phyloP scores from a whole-genome alignment of 2,888 invertebrate genomes.

The Zaprionus obscuricornis region DNA sequence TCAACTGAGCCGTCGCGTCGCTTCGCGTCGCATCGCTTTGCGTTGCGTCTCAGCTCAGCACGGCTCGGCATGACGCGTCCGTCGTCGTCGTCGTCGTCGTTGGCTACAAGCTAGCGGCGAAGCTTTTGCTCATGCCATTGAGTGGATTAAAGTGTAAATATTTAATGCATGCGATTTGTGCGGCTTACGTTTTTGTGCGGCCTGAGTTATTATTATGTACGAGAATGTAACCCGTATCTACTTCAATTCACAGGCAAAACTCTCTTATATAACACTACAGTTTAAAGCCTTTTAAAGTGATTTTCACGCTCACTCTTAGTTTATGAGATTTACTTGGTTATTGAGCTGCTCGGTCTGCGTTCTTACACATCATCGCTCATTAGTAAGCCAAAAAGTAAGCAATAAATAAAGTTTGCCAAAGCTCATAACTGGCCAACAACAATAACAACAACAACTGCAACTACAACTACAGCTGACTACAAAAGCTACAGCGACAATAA shows the following conservation, averaged over 20 bases:
- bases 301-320: no score
- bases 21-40: constrained; percentile 1
- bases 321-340: no score
- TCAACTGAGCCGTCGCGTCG: not conserved
- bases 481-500: constrained; percentile 5
- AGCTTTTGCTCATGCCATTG: constrained; percentile 67
- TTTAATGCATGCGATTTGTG: constrained; percentile 73
- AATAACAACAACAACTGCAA: not conserved
- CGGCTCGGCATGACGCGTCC: constrained; percentile 8
- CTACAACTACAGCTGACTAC: not conserved
- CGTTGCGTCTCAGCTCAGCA: no score
- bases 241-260: not conserved
- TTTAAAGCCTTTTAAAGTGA: not conserved
- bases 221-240: constrained; percentile 9
- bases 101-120: constrained; percentile 25
- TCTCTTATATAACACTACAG: not conserved
- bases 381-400: constrained; percentile 53
- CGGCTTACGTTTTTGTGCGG: constrained; percentile 53
- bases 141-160: constrained; percentile 77
- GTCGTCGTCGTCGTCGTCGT: constrained; percentile 26
- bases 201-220: constrained; percentile 59
- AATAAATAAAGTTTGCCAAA: constrained; percentile 50
- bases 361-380: constrained; percentile 57
- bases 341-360: constrained; percentile 4
- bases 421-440: constrained; percentile 33